Base-by-base conservation (phyloP, 1,140 invertebrate genomes). In the Apis cerana region DNA sequence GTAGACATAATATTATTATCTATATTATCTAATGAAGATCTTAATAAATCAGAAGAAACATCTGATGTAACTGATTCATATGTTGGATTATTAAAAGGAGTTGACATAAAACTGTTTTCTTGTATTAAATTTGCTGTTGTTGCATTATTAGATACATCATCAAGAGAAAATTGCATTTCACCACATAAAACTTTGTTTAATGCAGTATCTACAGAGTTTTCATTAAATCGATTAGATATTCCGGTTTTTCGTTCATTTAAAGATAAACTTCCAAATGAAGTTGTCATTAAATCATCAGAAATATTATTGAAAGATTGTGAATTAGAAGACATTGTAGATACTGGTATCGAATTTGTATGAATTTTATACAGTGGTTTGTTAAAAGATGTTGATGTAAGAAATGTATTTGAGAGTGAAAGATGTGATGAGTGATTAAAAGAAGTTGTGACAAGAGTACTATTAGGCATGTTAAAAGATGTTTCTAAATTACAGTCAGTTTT, bases 1-100 rank as follows among this genome's bases (percentile, higher is more conserved):
- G 91, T 93, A 2, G 92, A 92, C 89, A 91, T 92, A 10, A 92
- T 80, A 75, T 91, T 90, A 64, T 70, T 90, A 11, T 91, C 91
- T 7, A 88, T 75, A 33, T 86, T 90, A 33, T 88, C 84, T 52
- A 86, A 83, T 4, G 90, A 87, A 58, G 77, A 82, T 27, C 72
- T 72, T 21, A 87, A 69, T 67, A 86, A 80, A 77, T 77, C 87
- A 12, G 86, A 69, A 17, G 84, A 71, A 74, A 87, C 84, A 10
- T 92, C 85, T 12, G 85, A 75, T 12, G 79, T 48, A 48, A 68
- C 71, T 3, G 90, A 71, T 59, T 90, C 86, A 65, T 91, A 87
- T 15, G 83, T 71, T 17, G 85, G 85, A 75, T 84, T 87, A 13
- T 90, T 86, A 43, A 91, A 89, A 67, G 90, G 59, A 43, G 77